Evolutionary conservation across 2,888 invertebrate genomes (phyloP), one percentile per base, ranked within the genome.

Genomic region (Octodonta nipae): DNA sequence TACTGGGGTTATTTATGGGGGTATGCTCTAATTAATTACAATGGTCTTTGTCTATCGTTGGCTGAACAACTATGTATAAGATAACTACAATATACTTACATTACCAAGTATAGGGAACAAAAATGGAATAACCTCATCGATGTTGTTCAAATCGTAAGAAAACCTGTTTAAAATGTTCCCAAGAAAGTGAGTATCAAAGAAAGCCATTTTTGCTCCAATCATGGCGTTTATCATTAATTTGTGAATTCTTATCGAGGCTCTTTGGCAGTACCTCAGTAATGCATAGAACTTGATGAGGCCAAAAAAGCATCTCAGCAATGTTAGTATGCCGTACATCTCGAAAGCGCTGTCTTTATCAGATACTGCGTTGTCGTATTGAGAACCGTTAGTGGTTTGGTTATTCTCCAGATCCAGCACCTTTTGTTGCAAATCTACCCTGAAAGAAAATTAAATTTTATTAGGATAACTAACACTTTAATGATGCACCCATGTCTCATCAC

Each of bases 111-210:
- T 13, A 2, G 37, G 34, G 12, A 34, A 32, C 4, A 41, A 29
- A 15, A 35, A 35, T 1, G 46, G 44, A 13, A 49, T 7, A 22
- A 27, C 17, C 26, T 47, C 49, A 26, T 49, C 49, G 13, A 47
- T 44, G 5, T 35, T 38, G 11, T 36, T 35, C 16, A 49, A 30
- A 34, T 49, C 49, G 24, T 41, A 43, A 2, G 49, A 47, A 32
- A 49, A 49, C 33, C 49, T 40, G 30, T 47, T 49, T 20, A 49
- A 33, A 13, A 49, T 43, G 31, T 49, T 47, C 12, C 47, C 49
- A 15, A 49, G 43, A 15, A 47, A 42, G 33, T 45, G 38, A 3
- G 36, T 41, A 26, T 49, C 49, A 32, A 47, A 49, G 22, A 49
- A 49, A n/a, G 34, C 20, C 47, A 49, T 49, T 5, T 37, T 33